Evolutionary conservation across 2,888 invertebrate species (phyloP).

Genomic region (Camponotus fellah): DNA sequence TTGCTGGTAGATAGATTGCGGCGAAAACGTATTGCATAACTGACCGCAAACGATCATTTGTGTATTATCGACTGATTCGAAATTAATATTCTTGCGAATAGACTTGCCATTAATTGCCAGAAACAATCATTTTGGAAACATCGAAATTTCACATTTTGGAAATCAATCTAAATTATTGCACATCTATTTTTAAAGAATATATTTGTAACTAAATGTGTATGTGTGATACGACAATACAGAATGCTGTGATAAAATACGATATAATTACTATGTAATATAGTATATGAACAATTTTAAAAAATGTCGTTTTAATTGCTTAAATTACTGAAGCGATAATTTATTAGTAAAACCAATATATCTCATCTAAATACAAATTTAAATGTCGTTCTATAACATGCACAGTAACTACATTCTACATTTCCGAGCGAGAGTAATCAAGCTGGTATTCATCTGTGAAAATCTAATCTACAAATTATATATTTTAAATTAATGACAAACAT

Average conservation of each 20-base stretch:
- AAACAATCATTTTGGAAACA: neutral
- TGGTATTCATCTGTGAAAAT: neutral
- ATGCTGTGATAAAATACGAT: neutral
- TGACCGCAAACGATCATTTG: slow-evolving; percentile 13
- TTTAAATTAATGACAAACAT: neutral
- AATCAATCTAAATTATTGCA: neutral
- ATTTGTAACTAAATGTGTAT: neutral
- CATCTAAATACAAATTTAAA: neutral
- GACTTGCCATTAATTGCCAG: neutral
- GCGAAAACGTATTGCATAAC: slow-evolving; percentile 23
- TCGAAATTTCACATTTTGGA: neutral
- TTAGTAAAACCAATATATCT: neutral
- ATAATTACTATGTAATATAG: neutral
- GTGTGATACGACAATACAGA: neutral
- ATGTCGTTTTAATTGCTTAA: neutral
- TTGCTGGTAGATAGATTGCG: slow-evolving; percentile 31
- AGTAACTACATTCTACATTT: neutral
- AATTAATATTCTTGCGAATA: slow-evolving; percentile 17
- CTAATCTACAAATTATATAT: neutral
- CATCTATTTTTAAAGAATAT: neutral
- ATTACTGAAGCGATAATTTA: neutral
- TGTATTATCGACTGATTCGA: slow-evolving; percentile 13
- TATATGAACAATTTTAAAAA: neutral
- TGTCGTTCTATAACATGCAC: neutral
- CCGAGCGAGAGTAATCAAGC: neutral